phyloP scores from a whole-genome alignment of 23 tunicate species.

The Clavelina lepadiformis region DNA sequence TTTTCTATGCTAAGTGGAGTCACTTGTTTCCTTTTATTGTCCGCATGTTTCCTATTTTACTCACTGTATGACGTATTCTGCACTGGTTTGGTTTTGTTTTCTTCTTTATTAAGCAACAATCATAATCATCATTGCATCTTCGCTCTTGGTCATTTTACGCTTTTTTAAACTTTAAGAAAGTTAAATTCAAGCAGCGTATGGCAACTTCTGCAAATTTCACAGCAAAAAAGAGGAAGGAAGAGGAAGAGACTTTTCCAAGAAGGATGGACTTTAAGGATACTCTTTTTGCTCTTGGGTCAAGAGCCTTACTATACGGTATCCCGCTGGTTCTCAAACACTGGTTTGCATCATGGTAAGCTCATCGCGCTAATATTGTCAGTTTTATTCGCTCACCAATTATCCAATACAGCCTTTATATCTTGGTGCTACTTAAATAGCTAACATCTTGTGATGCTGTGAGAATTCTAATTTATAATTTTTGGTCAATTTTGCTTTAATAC shows the following conservation, averaged over 20 bases:
- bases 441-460: too few relatives aligned
- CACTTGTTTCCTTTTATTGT: background rate
- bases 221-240: slow-evolving; percentile 3
- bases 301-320: too few relatives aligned
- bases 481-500: too few relatives aligned
- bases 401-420: too few relatives aligned
- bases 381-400: too few relatives aligned
- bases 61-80: background rate
- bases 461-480: too few relatives aligned
- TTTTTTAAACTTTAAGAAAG: background rate
- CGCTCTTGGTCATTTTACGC: background rate
- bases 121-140: background rate
- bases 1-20: background rate
- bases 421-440: too few relatives aligned
- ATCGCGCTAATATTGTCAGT: too few relatives aligned
- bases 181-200: slow-evolving; percentile 3
- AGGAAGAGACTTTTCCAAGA: slow-evolving; percentile 2
- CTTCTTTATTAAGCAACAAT: slow-evolving; percentile 1
- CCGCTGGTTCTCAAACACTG: too few relatives aligned
- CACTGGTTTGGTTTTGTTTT: background rate
- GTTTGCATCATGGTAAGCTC: too few relatives aligned
- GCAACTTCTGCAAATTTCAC: slow-evolving; percentile 1
- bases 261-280: slow-evolving; percentile 6
- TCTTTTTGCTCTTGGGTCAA: too few relatives aligned
- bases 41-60: background rate